Conservation (phyloP, 2,113 vertebrate genomes). For the Stigmatopora argus region DNA sequence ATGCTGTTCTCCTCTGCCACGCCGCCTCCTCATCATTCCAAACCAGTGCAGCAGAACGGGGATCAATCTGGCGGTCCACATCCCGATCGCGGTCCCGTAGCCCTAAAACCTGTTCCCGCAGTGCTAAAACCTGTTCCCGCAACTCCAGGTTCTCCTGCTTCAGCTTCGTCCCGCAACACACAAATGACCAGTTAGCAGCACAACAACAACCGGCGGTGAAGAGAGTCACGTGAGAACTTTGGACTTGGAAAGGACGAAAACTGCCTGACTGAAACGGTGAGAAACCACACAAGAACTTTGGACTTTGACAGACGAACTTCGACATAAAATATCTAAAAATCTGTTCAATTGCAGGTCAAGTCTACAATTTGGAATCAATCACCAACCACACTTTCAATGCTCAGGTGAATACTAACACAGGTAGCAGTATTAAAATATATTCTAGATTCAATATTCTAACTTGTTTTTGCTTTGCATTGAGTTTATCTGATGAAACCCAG, state of each 20-base stretch:
- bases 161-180: slow-evolving; percentile 66
- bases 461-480: not conserved
- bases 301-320: not conserved
- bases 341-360: no score
- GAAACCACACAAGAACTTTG: not conserved
- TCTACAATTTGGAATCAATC: not conserved
- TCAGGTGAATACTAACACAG: not conserved
- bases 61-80: slow-evolving; percentile 77
- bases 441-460: not conserved
- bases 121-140: slow-evolving; percentile 69
- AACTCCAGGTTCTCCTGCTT: slow-evolving; percentile 81
- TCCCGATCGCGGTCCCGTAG: slow-evolving; percentile 77
- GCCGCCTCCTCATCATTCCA: slow-evolving; percentile 74
- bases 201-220: not conserved
- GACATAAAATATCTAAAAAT: no score
- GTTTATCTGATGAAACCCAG: not conserved
- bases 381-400: not conserved
- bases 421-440: not conserved
- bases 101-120: slow-evolving; percentile 73
- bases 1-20: slow-evolving; percentile 73
- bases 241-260: not conserved
- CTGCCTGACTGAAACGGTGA: no score
- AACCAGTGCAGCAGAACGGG: slow-evolving; percentile 68
- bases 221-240: not conserved
- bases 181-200: not conserved